Evolutionary conservation across 2,113 vertebrate species (phyloP), one percentile per base, ranked within the genome.

Genomic region (Heteronetta atricapilla): DNA sequence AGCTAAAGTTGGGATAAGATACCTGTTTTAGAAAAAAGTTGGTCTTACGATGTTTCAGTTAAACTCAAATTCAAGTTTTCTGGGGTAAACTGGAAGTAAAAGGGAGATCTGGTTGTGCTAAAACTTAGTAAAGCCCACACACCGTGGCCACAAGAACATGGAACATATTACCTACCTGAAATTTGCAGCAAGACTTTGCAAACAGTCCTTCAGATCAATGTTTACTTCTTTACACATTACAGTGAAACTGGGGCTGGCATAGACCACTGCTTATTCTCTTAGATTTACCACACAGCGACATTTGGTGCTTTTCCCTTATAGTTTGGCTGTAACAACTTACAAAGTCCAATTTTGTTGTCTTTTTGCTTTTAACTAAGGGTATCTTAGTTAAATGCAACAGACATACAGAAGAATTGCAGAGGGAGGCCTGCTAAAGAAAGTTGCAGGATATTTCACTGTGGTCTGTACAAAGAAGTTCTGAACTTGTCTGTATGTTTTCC

Each of bases 271-370:
- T 70, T 53, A 13, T 60, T 87, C 84, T 82, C 48, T 75, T 60
- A 17, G 29, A 34, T 63, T 87, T 89, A 53, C 33, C 13, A 40
- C 33, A 52, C 19, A 50, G 28, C 19, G 68, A 75, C 87, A 69
- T 2, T 0, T 46, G 31, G 38, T 13, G 0, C 0, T 4, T 28
- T 53, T 21, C n/a, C n/a, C 25, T 22, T 76, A 2, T 29, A 68
- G 25, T 52, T 42, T 84, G 34, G 11, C 36, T 82, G 33, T 46
- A 63, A 55, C 11, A 67, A 59, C 23, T 67, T 64, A 72, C 20
- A 53, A 88, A 87, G 18, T 44, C 34, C 48, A 82, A 58, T 33
- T 36, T 44, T 60, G 4, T 79, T 68, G 11, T 28, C 21, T n/a
- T 73, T 13, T 58, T 82, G 22, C 70, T 93, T 93, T 91, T 58